Evolutionary conservation across 2,888 invertebrate species (phyloP).

Genomic region (Azorinus chamasolen): DNA sequence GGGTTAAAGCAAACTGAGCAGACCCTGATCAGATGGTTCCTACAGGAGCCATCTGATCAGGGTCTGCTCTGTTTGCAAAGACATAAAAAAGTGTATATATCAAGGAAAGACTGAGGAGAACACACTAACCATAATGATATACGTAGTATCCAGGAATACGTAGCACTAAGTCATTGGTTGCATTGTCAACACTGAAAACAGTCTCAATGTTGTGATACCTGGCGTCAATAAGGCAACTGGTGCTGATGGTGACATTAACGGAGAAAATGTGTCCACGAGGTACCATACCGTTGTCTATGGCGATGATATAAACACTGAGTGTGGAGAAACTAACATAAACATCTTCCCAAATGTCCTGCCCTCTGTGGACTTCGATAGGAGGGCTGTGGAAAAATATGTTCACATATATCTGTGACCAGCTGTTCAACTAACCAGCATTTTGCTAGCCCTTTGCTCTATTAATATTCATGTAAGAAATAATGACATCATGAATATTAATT

Average conservation of each 20-base stretch:
- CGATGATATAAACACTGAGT: slow-evolving; percentile 69
- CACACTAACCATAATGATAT: slow-evolving; percentile 75
- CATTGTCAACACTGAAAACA: slow-evolving; percentile 62
- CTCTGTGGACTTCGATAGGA: slow-evolving; percentile 52
- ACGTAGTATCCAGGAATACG: slow-evolving; percentile 77
- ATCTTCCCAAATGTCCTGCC: slow-evolving; percentile 65
- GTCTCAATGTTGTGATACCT: slow-evolving; percentile 67
- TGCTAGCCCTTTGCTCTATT: too few relatives aligned
- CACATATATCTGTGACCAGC: too few relatives aligned
- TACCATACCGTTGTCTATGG: slow-evolving; percentile 75
- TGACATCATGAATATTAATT: too few relatives aligned
- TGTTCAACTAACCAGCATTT: too few relatives aligned
- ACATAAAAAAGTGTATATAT: too few relatives aligned
- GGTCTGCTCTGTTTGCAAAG: too few relatives aligned
- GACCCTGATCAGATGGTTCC: too few relatives aligned
- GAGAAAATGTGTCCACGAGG: slow-evolving; percentile 69
- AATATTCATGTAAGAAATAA: too few relatives aligned
- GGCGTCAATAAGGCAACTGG: slow-evolving; percentile 77
- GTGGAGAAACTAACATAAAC: slow-evolving; percentile 71
- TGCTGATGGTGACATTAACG: slow-evolving; percentile 72
- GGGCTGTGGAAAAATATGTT: slow-evolving; percentile 63
- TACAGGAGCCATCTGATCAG: too few relatives aligned
- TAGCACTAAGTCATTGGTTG: slow-evolving; percentile 70
- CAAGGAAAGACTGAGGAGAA: too few relatives aligned
- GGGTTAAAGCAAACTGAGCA: too few relatives aligned